Base-by-base conservation (phyloP, 2,888 invertebrate species). In the Isoperla grammatica region DNA sequence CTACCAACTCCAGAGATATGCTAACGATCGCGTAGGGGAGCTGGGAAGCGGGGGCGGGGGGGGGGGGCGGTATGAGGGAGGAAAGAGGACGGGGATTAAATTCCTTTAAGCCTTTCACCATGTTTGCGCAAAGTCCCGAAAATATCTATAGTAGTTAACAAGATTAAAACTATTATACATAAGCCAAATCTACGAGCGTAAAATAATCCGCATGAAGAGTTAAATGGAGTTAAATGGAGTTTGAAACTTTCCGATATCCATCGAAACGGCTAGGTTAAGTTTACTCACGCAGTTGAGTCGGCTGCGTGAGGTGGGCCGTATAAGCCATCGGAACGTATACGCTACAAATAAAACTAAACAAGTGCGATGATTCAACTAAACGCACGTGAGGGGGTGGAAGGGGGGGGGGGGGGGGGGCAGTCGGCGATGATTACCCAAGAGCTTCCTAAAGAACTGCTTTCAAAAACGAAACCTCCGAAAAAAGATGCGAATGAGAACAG, bases 61-160 rank as follows among this genome's bases (percentile, higher is more conserved):
- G 19, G 11, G 45, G 17, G 49, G 23, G 22, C 12, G 15, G 20
- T 8, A n/a, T 17, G 37, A 35, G 29, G 50, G 50, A 5, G 19
- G 19, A 35, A 12, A 2, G 37, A 6, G 39, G 20, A 17, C 15
- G 53, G 53, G 53, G 53, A 53, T 53, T 53, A 53, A 37, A 53
- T 53, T 15, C 53, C 53, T 39, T 37, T 53, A 53, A 53, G 39
- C 53, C 39, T 37, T 12, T 53, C 37, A 6, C 53, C 39, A 53
- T 53, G 53, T 53, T 53, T 53, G 53, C 17, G 53, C 53, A 53
- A 53, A 53, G 39, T 39, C 53, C 53, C 53, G 15, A 53, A 53
- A 53, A 53, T 53, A 53, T 53, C 53, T 53, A 37, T 15, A 53
- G 53, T 39, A 53, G 53, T 53, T 53, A 53, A 53, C 53, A 53